Evolutionary conservation across 2,888 invertebrate species (phyloP), one percentile per base, ranked within the genome.

Genomic region (Epinotia bilunana): DNA sequence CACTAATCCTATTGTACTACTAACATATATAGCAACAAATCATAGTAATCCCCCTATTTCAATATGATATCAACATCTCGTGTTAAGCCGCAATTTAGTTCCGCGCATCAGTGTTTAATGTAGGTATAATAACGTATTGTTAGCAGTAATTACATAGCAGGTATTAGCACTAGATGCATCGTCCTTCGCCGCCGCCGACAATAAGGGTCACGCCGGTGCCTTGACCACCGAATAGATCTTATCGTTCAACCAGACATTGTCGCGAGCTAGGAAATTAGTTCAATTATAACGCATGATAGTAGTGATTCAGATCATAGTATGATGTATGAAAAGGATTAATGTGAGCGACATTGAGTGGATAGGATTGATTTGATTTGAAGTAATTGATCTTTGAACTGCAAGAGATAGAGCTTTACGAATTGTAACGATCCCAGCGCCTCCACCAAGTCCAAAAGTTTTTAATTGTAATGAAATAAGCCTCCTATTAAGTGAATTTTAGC

Each of bases 171-270:
- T 53, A 46, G 74, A 33, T 28, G 74, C 63, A 58, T 43, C 43
- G 71, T 71, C 71, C 70, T 71, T 75, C 58, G 28, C 28, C 9
- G 28, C 28, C 9, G 46, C 43, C 71, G 60, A 75, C 74, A 75
- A 75, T 67, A 23, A 20, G 71, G 75, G 61, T 75, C 75, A 61
- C 12, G 11, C 46, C 28, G 53, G 61, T 20, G 55, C 75, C 75
- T 75, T 75, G 75, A 75, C 75, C 75, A 72, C 61, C 53, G 67
- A 73, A 65, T 73, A 75, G 75, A 75, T 75, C 61, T 43, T 72
- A 75, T 75, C 75, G 53, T 55, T 33, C 43, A 7, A 46, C 63
- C 33, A 74, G 74, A 67, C 67, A 55, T 55, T 57, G 69, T 74
- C 74, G 62, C 63, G 71, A 28, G 5, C n/a, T n/a, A 43, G 23